Conservation (phyloP, 1,140 invertebrate species). For the Pemphigus obesinymphae region DNA sequence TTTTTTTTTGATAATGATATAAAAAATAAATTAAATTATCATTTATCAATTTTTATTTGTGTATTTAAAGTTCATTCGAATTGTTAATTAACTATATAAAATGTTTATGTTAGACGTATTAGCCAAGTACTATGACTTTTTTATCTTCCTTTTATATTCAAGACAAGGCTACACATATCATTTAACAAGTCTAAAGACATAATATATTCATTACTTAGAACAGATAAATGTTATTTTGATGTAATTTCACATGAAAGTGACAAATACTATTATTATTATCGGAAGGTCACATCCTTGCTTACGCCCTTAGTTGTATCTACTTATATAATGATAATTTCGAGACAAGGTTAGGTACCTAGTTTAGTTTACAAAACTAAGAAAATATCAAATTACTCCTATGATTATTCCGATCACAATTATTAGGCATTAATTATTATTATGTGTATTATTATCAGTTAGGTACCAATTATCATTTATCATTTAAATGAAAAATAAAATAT, state of each 20-base stretch:
- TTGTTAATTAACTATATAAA: background rate
- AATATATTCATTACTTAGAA: slow-evolving; percentile 4
- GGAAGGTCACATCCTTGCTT: slow-evolving; percentile 36
- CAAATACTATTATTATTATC: slow-evolving; percentile 5
- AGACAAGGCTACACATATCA: background rate
- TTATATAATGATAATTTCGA: slow-evolving; percentile 2
- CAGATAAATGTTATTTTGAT: slow-evolving; percentile 10
- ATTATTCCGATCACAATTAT: background rate
- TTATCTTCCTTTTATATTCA: background rate
- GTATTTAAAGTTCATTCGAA: no score
- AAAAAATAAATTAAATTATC: no score
- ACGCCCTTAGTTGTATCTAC: slow-evolving; percentile 28
- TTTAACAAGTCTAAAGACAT: background rate
- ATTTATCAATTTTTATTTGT: no score
- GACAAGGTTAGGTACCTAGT: slow-evolving; percentile 29
- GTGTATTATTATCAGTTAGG: no score
- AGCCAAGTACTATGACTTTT: background rate
- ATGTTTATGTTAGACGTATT: background rate
- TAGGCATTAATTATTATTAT: background rate
- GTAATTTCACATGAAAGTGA: slow-evolving; percentile 33
- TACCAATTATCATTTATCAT: background rate
- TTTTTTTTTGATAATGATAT: no score
- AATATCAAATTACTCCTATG: background rate
- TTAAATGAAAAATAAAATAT: background rate
- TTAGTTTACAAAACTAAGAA: background rate